Percentiles rank a stretch among this genome's conserved stretches.
Evolutionary conservation across 2,797 vertebrate genomes (phyloP).

Genomic region (Poeciliopsis turneri): DNA sequence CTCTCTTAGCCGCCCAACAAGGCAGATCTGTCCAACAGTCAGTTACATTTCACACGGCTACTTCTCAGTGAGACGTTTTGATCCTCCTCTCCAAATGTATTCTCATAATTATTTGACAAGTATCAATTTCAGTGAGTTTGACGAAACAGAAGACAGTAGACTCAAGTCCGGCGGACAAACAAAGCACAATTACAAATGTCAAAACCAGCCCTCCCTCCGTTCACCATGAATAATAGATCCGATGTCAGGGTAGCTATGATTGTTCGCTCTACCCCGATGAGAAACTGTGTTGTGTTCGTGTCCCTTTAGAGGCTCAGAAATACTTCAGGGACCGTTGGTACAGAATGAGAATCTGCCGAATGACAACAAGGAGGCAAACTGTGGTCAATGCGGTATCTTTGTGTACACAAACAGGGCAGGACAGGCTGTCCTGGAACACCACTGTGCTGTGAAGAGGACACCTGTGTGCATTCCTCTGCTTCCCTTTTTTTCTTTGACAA

Average conservation of each 20-base stretch:
- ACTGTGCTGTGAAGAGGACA: not conserved
- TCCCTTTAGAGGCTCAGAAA: conserved; percentile 19
- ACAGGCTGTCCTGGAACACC: conserved; percentile 10
- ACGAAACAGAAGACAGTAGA: not conserved
- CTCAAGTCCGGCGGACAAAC: conserved; percentile 7
- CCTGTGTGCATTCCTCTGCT: not conserved
- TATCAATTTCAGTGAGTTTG: not conserved
- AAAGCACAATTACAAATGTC: conserved; percentile 14
- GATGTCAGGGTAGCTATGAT: conserved; percentile 63
- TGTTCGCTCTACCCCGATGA: conserved; percentile 57
- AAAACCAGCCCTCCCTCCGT: conserved; percentile 14
- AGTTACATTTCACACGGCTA: not conserved
- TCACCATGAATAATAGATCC: conserved; percentile 59
- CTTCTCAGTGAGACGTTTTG: not conserved
- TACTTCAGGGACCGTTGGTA: conserved; percentile 33
- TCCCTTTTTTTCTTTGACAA: too few relatives aligned
- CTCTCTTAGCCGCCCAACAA: not conserved
- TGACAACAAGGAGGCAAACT: conserved; percentile 60
- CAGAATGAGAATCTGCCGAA: conserved; percentile 57
- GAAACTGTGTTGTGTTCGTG: conserved; percentile 30
- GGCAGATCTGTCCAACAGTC: not conserved
- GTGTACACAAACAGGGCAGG: conserved; percentile 32
- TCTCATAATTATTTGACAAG: not conserved
- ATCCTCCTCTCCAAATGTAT: not conserved
- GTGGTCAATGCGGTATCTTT: conserved; percentile 39